Conservation (phyloP, 2,113 vertebrate species). For the Anthoscopus minutus region DNA sequence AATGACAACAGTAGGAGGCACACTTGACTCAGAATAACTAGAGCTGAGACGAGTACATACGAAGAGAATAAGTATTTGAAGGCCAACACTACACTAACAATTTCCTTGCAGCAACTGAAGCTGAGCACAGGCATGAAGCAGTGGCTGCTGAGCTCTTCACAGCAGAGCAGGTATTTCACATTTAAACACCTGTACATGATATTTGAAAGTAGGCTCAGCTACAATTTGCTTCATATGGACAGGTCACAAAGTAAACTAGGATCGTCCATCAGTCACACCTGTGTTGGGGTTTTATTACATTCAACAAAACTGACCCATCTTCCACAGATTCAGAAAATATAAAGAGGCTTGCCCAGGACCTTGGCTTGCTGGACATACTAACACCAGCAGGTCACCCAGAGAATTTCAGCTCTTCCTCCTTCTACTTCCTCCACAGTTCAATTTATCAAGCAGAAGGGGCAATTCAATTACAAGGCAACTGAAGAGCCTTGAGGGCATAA, state of each 20-base stretch:
- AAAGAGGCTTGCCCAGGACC: neutral
- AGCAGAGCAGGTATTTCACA: neutral
- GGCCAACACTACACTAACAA: neutral
- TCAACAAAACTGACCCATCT: neutral
- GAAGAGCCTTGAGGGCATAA: neutral
- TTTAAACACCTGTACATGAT: neutral
- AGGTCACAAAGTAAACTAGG: neutral
- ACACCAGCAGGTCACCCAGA: neutral
- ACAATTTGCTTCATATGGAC: neutral
- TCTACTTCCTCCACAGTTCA: neutral
- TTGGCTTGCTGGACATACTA: neutral
- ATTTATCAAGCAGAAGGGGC: neutral
- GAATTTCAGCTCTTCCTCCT: neutral
- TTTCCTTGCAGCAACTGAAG: neutral
- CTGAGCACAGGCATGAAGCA: neutral
- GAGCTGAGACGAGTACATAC: neutral
- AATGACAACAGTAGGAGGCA: slow-evolving; percentile 63
- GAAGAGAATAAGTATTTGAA: neutral
- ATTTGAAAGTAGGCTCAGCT: neutral
- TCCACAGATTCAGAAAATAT: neutral
- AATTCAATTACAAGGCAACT: neutral
- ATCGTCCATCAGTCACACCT: neutral
- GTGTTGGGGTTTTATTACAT: neutral
- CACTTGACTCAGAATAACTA: slow-evolving; percentile 35
- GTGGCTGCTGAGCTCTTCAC: neutral